phyloP scores from a whole-genome alignment of 92 coral and sea anemone genomes.

The Pocillopora grandis region DNA sequence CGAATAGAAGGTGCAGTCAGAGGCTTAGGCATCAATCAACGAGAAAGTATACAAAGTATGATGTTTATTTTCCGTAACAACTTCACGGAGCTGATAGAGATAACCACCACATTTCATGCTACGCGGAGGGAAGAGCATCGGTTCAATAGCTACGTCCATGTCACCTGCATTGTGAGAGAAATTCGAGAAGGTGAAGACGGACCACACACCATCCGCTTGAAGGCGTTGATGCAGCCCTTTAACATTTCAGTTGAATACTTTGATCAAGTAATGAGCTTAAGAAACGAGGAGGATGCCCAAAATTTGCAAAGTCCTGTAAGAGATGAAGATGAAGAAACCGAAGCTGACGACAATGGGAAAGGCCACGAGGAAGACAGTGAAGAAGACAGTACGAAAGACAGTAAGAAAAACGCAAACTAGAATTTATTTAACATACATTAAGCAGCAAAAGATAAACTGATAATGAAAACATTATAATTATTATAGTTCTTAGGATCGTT shows the following conservation, averaged over 20 bases:
- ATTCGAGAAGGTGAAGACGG: constrained; percentile 1
- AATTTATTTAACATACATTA: too few species aligned
- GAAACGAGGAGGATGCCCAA: background rate
- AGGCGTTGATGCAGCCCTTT: background rate
- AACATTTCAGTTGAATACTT: background rate
- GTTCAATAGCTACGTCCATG: constrained; percentile 45
- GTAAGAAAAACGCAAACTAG: too few species aligned
- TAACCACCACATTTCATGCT: constrained; percentile 27
- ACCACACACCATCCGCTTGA: background rate
- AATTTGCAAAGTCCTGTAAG: background rate
- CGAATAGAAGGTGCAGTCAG: constrained; percentile 23
- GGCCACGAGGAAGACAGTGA: too few species aligned
- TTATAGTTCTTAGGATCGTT: too few species aligned
- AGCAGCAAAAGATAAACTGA: too few species aligned
- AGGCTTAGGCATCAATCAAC: background rate
- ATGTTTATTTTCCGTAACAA: constrained; percentile 40
- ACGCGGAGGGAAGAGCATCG: constrained; percentile 7
- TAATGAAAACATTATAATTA: too few species aligned
- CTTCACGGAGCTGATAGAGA: constrained; percentile 42
- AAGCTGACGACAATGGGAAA: too few species aligned
- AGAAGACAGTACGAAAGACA: too few species aligned
- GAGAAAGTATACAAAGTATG: constrained; percentile 25
- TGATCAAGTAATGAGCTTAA: background rate
- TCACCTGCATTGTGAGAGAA: constrained; percentile 38
- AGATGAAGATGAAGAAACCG: too few species aligned